Conservation (phyloP, 2,797 vertebrate genomes). For the Siniperca scherzeri region DNA sequence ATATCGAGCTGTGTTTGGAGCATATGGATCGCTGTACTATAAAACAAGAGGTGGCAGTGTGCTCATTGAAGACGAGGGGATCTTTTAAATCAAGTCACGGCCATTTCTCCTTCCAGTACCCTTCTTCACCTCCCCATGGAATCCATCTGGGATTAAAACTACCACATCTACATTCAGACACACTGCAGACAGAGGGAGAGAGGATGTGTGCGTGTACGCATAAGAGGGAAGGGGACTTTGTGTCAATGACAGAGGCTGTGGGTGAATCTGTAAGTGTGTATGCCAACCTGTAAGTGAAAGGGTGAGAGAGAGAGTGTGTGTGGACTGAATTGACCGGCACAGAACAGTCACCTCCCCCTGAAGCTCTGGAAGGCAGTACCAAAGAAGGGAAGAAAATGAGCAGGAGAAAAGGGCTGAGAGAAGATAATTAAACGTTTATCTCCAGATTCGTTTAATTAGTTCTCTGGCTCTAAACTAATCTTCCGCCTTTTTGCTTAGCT, state of each 20-base stretch:
- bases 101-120: conserved; percentile 66
- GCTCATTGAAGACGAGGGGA: conserved; percentile 29
- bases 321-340: conserved; percentile 24
- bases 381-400: conserved; percentile 67
- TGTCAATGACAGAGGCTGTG: conserved; percentile 16
- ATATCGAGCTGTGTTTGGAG: conserved; percentile 16
- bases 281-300: conserved; percentile 10
- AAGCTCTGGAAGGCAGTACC: conserved; percentile 45
- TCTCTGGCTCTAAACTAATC: conserved; percentile 78
- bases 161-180: conserved; percentile 61
- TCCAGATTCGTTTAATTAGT: conserved; percentile 81
- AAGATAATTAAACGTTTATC: conserved; percentile 82
- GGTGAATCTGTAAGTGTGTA: conserved; percentile 22
- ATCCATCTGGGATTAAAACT: conserved; percentile 66
- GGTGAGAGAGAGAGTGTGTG: conserved; percentile 9
- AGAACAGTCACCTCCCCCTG: conserved; percentile 41
- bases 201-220: background rate
- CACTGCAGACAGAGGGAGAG: conserved; percentile 25
- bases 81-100: conserved; percentile 67
- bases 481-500: conserved; percentile 74
- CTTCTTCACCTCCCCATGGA: conserved; percentile 55
- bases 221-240: background rate
- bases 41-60: conserved; percentile 30
- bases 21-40: conserved; percentile 38
- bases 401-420: conserved; percentile 43